phyloP scores from a whole-genome alignment of 2,113 vertebrate species.

The Chrysemys picta region DNA sequence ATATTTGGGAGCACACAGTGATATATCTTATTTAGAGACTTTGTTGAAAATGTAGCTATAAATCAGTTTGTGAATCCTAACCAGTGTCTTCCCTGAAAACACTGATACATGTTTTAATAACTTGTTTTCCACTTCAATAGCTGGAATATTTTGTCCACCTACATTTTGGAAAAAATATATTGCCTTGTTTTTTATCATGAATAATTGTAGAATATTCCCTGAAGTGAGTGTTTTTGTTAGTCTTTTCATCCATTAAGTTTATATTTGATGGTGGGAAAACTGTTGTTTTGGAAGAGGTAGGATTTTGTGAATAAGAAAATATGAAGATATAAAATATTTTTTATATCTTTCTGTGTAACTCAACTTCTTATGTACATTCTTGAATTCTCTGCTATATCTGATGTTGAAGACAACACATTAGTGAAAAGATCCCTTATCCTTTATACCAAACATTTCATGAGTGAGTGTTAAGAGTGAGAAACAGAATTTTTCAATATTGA shows the following conservation, averaged over 20 bases:
- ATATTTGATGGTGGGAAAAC: not conserved
- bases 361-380: not conserved
- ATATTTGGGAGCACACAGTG: not conserved
- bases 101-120: not conserved
- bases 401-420: not conserved
- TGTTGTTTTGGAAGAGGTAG: not conserved
- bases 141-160: not conserved
- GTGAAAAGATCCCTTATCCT: not conserved
- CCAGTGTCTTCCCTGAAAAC: not conserved
- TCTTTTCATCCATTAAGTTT: not conserved
- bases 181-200: not conserved
- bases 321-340: not conserved
- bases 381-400: not conserved
- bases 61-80: not conserved
- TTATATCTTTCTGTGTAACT: not conserved
- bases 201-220: not conserved
- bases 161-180: not conserved
- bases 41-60: not conserved
- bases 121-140: not conserved
- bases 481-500: not conserved
- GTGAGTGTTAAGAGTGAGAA: not conserved
- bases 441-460: not conserved
- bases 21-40: not conserved
- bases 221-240: not conserved
- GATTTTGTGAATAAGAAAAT: not conserved